Evolutionary conservation across 2,888 invertebrate species (phyloP), one percentile per base, ranked within the genome.

Genomic region (Pollenia amentaria): DNA sequence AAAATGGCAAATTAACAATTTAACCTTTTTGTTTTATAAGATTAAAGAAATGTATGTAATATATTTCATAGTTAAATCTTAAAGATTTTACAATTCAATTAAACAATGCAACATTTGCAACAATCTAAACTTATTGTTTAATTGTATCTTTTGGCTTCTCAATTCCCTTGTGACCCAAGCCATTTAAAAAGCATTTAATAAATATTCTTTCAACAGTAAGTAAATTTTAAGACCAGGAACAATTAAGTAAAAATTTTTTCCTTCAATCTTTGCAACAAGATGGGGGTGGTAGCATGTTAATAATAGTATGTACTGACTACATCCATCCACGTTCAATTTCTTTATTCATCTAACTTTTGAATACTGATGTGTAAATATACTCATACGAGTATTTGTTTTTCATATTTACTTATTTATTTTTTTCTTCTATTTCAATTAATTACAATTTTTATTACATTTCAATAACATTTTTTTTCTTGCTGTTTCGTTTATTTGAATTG

Each of bases 361-460:
- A 14, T 21, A 51, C 55, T 21, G 64, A 38, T 55, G 42, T 55
- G 76, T 77, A 65, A 78, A 78, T 67, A 53, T 76, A 55, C 16
- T 42, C 62, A 60, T 44, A 38, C 9, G 55, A 64, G 53, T 55
- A 75, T 75, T 83, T 77, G 44, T 12, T 83, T 76, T 82, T 53
- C 55, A 70, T 70, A 55, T 70, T 46, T 72, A 16, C 72, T 77
- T 69, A 78, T 69, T 60, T 60, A 10, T 7, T 21, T 62, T 29
- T 55, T 72, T 46, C 48, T 79, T 72, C 79, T 76, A 83, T 86
- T 86, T 83, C 86, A 87, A 87, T 87, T 87, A 87, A 83, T 87
- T 87, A 80, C 51, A 84, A 80, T 84, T 87, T 87, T 87, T 87
- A 87, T 87, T 87, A 84, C 86, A 87, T 80, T 83, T 87, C 86